These are phyloP conservation scores for Nudaria mundana DNA, from an alignment of 2,888 invertebrate species.

Conservation along the genomic window DNA sequence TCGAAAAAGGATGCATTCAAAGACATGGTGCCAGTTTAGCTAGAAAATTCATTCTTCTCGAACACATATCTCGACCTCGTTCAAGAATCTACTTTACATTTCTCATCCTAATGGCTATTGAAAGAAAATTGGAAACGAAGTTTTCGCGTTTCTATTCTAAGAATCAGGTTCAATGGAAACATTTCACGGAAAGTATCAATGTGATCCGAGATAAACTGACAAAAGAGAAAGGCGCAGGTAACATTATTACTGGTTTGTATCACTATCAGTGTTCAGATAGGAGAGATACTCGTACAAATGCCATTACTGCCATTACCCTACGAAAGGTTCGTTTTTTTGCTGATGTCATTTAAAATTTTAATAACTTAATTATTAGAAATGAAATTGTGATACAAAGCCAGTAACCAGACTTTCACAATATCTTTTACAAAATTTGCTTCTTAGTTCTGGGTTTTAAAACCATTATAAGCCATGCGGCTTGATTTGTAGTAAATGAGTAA, in stretches of 20 bases:
- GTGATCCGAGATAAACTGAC: slow-evolving; percentile 43
- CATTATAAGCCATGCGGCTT: slow-evolving; percentile 4
- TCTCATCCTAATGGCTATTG: slow-evolving; percentile 81
- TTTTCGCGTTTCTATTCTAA: slow-evolving; percentile 65
- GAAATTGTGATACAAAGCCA: background rate
- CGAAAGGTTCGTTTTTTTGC: slow-evolving; percentile 4
- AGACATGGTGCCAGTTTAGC: slow-evolving; percentile 60
- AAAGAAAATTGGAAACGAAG: slow-evolving; percentile 80
- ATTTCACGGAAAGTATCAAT: slow-evolving; percentile 48
- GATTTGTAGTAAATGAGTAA: slow-evolving; percentile 20
- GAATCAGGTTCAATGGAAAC: slow-evolving; percentile 48
- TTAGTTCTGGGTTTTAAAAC: slow-evolving; percentile 17
- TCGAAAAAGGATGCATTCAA: slow-evolving; percentile 46
- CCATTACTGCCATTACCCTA: slow-evolving; percentile 10
- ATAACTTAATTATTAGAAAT: background rate
- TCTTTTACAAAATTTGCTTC: too few relatives aligned
- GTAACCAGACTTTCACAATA: too few relatives aligned
- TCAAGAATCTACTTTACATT: slow-evolving; percentile 79
- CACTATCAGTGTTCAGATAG: slow-evolving; percentile 24
- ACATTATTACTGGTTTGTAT: slow-evolving; percentile 19
- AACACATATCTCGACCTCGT: slow-evolving; percentile 76
- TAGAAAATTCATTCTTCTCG: slow-evolving; percentile 76
- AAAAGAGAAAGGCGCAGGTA: slow-evolving; percentile 28
- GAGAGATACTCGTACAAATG: too few relatives aligned
- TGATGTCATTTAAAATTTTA: slow-evolving; percentile 3